Conservation (phyloP, 2,113 vertebrate genomes). For the Melozone crissalis region DNA sequence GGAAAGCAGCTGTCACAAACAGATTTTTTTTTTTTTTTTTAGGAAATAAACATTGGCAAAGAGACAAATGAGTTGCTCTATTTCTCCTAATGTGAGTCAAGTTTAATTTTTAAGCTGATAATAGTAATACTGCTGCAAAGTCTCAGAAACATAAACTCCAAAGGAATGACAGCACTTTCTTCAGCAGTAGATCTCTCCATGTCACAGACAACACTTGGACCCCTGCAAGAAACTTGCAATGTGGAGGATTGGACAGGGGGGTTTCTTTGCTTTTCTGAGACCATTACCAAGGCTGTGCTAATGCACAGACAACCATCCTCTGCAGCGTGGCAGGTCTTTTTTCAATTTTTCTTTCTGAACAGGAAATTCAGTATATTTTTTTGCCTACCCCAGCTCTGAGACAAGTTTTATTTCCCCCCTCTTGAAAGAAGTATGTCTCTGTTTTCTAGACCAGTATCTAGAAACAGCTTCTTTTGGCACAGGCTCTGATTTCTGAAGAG, state of each 20-base stretch:
- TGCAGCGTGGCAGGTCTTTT: not conserved
- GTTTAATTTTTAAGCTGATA: constrained; percentile 13
- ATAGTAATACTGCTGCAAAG: not conserved
- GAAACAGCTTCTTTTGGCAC: constrained; percentile 59
- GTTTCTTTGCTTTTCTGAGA: not conserved
- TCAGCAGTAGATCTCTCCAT: not conserved
- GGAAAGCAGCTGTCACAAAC: constrained; percentile 25
- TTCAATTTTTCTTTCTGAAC: not conserved
- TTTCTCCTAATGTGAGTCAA: not conserved
- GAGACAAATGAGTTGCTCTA: not conserved
- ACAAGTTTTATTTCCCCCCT: not conserved
- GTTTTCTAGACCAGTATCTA: constrained; percentile 54
- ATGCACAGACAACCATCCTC: not conserved
- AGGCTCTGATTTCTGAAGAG: constrained; percentile 39
- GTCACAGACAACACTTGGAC: not conserved
- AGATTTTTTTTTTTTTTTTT: not conserved
- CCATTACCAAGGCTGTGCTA: not conserved
- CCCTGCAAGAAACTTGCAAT: not conserved
- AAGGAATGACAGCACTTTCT: not conserved
- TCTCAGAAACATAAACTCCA: not conserved
- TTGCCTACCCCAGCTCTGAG: not conserved
- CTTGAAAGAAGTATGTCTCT: constrained; percentile 4
- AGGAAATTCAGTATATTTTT: not conserved
- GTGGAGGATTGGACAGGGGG: not conserved
- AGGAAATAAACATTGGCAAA: constrained; percentile 1